Evolutionary conservation across 2,888 invertebrate species (phyloP).

Genomic region (Drosophila barbarae): DNA sequence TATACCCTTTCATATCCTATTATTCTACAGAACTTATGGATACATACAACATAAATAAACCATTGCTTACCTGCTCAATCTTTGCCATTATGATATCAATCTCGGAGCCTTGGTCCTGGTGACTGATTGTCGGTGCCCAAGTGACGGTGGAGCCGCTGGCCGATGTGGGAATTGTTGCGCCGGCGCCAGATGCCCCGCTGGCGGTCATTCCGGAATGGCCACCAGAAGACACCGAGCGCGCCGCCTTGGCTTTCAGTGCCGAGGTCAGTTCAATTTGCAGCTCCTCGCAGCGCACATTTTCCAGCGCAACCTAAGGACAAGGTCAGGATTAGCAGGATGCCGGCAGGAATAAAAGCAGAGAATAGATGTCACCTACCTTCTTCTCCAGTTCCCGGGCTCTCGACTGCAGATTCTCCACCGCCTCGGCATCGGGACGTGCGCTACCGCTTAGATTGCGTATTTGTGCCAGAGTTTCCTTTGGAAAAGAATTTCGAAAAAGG

Average conservation of each 20-base stretch:
- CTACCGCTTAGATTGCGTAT: conserved; percentile 81
- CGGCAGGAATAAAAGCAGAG: background rate
- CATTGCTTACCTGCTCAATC: conserved; percentile 86
- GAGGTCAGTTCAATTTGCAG: conserved; percentile 91
- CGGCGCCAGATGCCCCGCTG: conserved; percentile 66
- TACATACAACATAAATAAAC: background rate
- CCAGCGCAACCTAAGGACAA: conserved; percentile 82
- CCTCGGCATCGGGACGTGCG: conserved; percentile 83
- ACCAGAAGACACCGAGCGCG: conserved; percentile 72
- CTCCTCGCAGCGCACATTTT: conserved; percentile 90
- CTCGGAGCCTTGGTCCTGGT: conserved; percentile 84
- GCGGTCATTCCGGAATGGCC: conserved; percentile 24
- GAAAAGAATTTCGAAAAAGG: background rate
- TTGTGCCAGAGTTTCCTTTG: conserved; percentile 86
- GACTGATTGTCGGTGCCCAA: conserved; percentile 80
- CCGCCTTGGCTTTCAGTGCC: conserved; percentile 82
- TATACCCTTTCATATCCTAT: no score
- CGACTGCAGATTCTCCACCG: conserved; percentile 87
- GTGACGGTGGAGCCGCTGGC: conserved; percentile 78
- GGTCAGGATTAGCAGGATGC: background rate
- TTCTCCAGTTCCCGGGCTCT: conserved; percentile 94
- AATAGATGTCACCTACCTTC: conserved; percentile 83
- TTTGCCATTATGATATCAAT: conserved; percentile 97
- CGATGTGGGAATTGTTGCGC: conserved; percentile 71
- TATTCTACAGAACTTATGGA: background rate